Conservation (phyloP, 1,140 invertebrate species). For the Danaus plexippus region DNA sequence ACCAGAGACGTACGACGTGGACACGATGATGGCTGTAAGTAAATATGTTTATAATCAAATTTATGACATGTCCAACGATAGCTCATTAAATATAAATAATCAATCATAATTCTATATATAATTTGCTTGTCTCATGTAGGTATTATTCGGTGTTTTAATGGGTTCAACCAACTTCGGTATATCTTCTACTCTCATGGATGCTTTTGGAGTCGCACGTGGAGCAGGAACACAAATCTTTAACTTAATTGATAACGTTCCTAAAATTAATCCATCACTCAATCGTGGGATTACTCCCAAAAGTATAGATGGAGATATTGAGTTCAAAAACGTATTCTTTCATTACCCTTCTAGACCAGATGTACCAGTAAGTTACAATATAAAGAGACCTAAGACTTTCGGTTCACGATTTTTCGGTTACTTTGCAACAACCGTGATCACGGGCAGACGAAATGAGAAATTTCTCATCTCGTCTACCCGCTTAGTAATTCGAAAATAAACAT, state of each 20-base stretch:
- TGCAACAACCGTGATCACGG: no score
- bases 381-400: no score
- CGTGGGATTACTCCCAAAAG: constrained; percentile 75
- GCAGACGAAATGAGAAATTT: no score
- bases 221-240: constrained; percentile 78
- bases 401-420: no score
- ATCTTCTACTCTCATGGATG: constrained; percentile 86
- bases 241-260: constrained; percentile 10
- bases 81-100: no score
- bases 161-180: constrained; percentile 93
- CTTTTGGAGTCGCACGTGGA: constrained; percentile 81
- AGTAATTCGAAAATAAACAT: no score
- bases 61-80: no score
- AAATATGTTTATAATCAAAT: background rate
- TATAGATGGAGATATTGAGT: constrained; percentile 82
- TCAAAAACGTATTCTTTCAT: constrained; percentile 83
- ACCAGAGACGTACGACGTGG: constrained; percentile 22
- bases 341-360: constrained; percentile 91
- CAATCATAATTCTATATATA: background rate
- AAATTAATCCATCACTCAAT: constrained; percentile 49
- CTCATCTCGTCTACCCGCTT: no score
- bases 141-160: constrained; percentile 88
- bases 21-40: constrained; percentile 26
- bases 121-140: constrained; percentile 47
- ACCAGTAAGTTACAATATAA: constrained; percentile 48